Evolutionary conservation across 2,888 invertebrate genomes (phyloP).

Genomic region (Papilio elwesi): DNA sequence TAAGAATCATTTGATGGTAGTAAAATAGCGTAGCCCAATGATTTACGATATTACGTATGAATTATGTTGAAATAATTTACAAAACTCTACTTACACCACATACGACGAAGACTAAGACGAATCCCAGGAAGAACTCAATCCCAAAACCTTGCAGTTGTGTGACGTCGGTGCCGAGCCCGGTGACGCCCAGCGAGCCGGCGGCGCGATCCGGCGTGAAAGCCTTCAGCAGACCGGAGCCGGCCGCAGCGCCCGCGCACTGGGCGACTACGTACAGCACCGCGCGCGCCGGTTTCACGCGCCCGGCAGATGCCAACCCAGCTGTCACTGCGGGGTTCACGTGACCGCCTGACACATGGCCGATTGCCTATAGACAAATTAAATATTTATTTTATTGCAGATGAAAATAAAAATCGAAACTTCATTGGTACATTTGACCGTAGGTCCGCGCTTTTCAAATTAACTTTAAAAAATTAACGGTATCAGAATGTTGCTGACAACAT

Average conservation of each 20-base stretch:
- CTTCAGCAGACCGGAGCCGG: constrained; percentile 90
- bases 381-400: background rate
- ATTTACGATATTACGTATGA: too few relatives aligned
- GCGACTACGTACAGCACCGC: constrained; percentile 91
- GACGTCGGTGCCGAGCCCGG: constrained; percentile 85
- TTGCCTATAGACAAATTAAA: constrained; percentile 79
- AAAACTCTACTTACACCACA: constrained; percentile 87
- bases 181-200: constrained; percentile 88
- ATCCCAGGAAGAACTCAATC: constrained; percentile 95
- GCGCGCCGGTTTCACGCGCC: constrained; percentile 90
- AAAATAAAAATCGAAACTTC: background rate
- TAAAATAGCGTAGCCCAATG: too few relatives aligned
- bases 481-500: too few relatives aligned
- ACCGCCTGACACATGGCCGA: constrained; percentile 95
- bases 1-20: too few relatives aligned
- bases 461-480: too few relatives aligned
- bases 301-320: constrained; percentile 89
- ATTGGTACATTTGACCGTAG: too few relatives aligned
- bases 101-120: constrained; percentile 94
- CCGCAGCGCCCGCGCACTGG: constrained; percentile 92
- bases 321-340: constrained; percentile 98
- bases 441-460: too few relatives aligned
- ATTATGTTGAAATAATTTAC: too few relatives aligned
- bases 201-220: constrained; percentile 87
- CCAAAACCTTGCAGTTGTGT: constrained; percentile 92